These are phyloP conservation scores for Drosophila kambysellisi DNA, from an alignment of 2,888 invertebrate species.

Conservation along the genomic window DNA sequence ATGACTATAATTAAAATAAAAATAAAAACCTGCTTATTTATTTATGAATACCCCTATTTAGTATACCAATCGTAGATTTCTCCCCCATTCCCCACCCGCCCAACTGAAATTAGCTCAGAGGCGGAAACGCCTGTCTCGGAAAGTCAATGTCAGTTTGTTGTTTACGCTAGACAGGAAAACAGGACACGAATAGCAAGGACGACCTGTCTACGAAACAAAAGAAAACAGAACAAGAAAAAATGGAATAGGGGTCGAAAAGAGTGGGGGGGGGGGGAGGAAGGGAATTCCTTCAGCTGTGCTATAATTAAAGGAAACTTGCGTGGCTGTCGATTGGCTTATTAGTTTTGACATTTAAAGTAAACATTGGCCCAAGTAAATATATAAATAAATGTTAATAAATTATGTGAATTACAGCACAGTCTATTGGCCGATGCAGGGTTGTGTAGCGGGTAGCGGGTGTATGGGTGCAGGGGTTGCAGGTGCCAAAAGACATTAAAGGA, in stretches of 20 bases:
- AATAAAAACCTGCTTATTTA: background rate
- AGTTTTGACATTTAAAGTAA: slow-evolving; percentile 51
- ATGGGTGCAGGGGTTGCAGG: background rate
- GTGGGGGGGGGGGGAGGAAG: too few species aligned
- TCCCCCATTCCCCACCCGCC: background rate
- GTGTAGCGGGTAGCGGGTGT: background rate
- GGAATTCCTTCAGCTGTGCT: slow-evolving; percentile 3
- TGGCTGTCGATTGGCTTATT: slow-evolving; percentile 50
- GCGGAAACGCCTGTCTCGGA: background rate
- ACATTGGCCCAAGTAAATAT: slow-evolving; percentile 18
- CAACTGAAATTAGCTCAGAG: background rate
- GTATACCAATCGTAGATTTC: background rate
- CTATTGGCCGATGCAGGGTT: background rate
- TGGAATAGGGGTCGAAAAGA: background rate
- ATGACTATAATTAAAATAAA: background rate
- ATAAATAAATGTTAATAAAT: slow-evolving; percentile 67
- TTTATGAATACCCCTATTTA: background rate
- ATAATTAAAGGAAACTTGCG: slow-evolving; percentile 47
- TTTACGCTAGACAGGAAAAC: background rate
- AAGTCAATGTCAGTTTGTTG: slow-evolving; percentile 5
- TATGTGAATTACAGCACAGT: slow-evolving; percentile 55
- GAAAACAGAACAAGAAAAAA: background rate
- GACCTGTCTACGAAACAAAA: background rate
- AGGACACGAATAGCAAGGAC: slow-evolving; percentile 1
- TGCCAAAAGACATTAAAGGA: slow-evolving; percentile 62